Conservation (phyloP, 1,140 invertebrate species). For the Druon quercuslanigerum region DNA sequence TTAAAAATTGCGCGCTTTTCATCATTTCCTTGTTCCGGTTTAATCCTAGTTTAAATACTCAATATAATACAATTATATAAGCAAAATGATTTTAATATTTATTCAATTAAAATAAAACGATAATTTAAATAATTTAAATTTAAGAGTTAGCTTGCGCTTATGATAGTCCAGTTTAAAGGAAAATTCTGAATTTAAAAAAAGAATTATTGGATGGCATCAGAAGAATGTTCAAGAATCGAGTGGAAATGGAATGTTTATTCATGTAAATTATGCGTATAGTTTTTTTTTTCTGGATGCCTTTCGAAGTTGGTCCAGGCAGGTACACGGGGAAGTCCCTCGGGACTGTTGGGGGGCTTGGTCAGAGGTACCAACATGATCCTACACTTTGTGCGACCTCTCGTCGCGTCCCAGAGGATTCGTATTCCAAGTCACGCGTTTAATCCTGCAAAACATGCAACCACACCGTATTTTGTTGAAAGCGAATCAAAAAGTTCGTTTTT, state of each 20-base stretch:
- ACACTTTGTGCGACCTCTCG: conserved; percentile 66
- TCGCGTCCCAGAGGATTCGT: conserved; percentile 66
- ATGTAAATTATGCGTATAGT: not conserved
- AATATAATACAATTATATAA: no score
- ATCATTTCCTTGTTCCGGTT: no score
- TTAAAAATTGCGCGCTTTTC: no score
- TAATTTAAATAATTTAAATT: no score
- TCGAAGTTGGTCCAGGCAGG: conserved; percentile 56
- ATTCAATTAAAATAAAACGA: no score
- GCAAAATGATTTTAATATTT: no score
- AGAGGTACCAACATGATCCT: conserved; percentile 65
- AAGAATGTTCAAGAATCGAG: not conserved
- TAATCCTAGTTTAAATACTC: no score
- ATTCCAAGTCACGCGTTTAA: conserved; percentile 69
- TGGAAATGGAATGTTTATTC: conserved; percentile 1
- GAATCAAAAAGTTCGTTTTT: conserved; percentile 41
- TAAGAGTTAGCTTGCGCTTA: no score
- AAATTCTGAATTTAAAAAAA: no score
- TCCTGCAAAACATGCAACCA: conserved; percentile 61
- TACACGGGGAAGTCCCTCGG: conserved; percentile 60
- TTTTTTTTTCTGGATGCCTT: not conserved
- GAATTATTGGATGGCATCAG: not conserved
- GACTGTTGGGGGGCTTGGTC: conserved; percentile 50
- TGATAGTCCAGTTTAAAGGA: no score
- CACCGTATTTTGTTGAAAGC: conserved; percentile 43